Evolutionary conservation across 2,797 vertebrate genomes (phyloP).

Genomic region (Sebastes kiyomatsui): DNA sequence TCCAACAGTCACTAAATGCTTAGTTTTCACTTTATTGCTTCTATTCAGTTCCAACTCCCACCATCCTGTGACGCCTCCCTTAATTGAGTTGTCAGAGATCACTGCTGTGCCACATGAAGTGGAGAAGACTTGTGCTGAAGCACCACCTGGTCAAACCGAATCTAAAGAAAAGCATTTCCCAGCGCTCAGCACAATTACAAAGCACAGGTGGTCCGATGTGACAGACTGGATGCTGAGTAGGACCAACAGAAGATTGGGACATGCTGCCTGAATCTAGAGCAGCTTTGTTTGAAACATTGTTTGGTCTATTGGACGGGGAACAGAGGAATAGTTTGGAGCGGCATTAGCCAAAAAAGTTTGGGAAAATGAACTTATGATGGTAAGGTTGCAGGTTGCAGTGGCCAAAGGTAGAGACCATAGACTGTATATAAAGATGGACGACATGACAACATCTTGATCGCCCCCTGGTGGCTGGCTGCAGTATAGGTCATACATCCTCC

Average conservation of each 20-base stretch:
- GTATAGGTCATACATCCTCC: no score
- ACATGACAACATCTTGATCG: no score
- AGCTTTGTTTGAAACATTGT: not conserved
- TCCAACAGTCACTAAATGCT: conserved; percentile 7
- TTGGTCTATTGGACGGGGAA: conserved; percentile 1
- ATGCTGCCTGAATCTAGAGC: conserved; percentile 18
- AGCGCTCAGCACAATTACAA: conserved; percentile 23
- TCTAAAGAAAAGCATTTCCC: conserved; percentile 25
- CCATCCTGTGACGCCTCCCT: not conserved
- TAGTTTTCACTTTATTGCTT: conserved; percentile 16
- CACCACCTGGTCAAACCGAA: conserved; percentile 35
- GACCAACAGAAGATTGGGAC: not conserved
- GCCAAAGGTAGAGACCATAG: not conserved
- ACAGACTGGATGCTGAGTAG: conserved; percentile 47
- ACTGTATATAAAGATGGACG: no score
- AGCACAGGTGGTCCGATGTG: conserved; percentile 42
- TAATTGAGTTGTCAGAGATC: conserved; percentile 29
- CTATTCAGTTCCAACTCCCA: not conserved
- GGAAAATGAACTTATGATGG: not conserved
- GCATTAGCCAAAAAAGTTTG: not conserved
- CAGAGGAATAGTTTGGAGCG: conserved; percentile 3
- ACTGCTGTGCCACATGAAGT: conserved; percentile 5
- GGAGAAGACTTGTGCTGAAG: conserved; percentile 6
- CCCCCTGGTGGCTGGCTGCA: no score
- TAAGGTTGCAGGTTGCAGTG: not conserved